phyloP scores from a whole-genome alignment of 2,888 invertebrate genomes.

The Laspeyria flexula region DNA sequence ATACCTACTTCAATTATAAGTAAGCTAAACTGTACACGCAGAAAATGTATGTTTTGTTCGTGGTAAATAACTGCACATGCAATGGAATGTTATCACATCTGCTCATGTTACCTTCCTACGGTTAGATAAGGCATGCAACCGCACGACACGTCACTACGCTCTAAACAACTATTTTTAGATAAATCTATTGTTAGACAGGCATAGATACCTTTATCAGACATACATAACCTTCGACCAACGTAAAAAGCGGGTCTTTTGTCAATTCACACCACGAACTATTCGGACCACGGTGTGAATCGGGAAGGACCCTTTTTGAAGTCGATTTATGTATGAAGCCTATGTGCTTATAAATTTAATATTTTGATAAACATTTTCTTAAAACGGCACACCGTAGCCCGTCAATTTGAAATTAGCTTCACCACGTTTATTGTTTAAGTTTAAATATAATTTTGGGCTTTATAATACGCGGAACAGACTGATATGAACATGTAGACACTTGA shows the following conservation, averaged over 20 bases:
- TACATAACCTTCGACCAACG: too few species aligned
- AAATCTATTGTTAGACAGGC: background rate
- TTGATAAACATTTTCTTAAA: background rate
- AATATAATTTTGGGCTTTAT: conserved; percentile 1
- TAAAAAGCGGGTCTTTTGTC: too few species aligned
- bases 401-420: conserved; percentile 9
- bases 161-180: conserved; percentile 6
- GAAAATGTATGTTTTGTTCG: conserved; percentile 26
- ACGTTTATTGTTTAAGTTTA: background rate
- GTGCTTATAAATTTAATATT: too few species aligned
- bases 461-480: background rate
- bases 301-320: too few species aligned
- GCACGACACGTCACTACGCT: conserved; percentile 1
- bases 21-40: too few species aligned
- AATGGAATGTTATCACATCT: conserved; percentile 58
- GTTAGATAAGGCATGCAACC: conserved; percentile 58
- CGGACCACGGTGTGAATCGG: too few species aligned
- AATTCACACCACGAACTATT: too few species aligned
- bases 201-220: too few species aligned
- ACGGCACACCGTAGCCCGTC: background rate
- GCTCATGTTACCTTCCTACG: conserved; percentile 55
- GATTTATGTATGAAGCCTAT: too few species aligned
- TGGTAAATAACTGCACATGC: conserved; percentile 18
- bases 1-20: too few species aligned
- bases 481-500: too few species aligned